Evolutionary conservation across 2,888 invertebrate genomes (phyloP).

Genomic region (Fabriciana adippe): DNA sequence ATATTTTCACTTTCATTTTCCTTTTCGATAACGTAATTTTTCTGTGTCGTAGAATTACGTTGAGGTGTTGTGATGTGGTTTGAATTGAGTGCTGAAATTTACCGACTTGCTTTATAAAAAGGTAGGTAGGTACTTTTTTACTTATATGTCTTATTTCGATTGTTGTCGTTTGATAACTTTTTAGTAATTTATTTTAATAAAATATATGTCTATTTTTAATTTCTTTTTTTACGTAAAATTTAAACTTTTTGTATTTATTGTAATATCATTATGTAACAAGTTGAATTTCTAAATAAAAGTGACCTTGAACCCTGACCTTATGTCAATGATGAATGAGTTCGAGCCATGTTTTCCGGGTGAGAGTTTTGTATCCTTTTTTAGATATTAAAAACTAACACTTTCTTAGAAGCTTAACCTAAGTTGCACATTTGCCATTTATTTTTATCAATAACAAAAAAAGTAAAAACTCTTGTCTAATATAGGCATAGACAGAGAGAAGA

Average conservation of each 20-base stretch:
- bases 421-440: no score
- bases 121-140: conserved; percentile 6
- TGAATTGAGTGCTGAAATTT: conserved; percentile 29
- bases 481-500: no score
- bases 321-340: conserved; percentile 42
- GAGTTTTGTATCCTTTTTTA: no score
- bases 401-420: no score
- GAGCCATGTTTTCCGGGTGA: no score
- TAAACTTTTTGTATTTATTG: no score
- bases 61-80: conserved; percentile 46
- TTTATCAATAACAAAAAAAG: no score
- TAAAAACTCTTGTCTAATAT: no score
- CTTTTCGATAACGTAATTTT: conserved; percentile 41
- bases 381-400: no score
- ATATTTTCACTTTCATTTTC: conserved; percentile 60
- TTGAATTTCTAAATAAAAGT: conserved; percentile 9
- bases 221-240: not conserved
- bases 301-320: conserved; percentile 50
- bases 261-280: not conserved
- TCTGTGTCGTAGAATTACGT: conserved; percentile 56
- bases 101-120: conserved; percentile 22
- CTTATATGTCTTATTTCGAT: no score
- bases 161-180: not conserved
- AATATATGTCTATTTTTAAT: not conserved
- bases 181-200: not conserved